Base-by-base conservation (phyloP, 2,113 vertebrate genomes). In the Cnemophilus loriae region DNA sequence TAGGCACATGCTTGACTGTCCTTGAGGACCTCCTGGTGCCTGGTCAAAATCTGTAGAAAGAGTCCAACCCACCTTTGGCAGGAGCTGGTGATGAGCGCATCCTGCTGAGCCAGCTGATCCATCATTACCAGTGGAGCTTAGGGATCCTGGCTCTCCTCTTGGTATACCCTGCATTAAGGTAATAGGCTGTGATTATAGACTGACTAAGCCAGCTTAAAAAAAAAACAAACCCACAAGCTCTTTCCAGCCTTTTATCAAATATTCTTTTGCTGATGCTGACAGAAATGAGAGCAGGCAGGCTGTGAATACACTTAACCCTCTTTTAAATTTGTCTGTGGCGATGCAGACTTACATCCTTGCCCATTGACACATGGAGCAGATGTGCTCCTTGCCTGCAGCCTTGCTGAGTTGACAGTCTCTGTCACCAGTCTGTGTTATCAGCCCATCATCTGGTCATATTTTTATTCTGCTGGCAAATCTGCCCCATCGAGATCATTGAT, bases 31-130 rank as follows among this genome's bases (percentile, higher is more conserved):
- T 93, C 35, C 37, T 3, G 6, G 28, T 59, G 67, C 52, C 28
- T 20, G 60, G 13, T 28, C 70, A 57, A 30, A 28, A 53, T 49
- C 32, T 73, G 11, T 26, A 41, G 69, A 9, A 57, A 35, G 59
- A 63, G 60, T n/a, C 53, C 35, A 23, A 3, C 32, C 9, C 41
- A 6, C n/a, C 11, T 7, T 23, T 65, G 50, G 64, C 42, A 59
- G 75, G 33, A 53, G 20, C 17, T 59, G 76, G 39, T 53, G 68
- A 14, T 0, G 0, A 24, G 35, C 49, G 9, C 0, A 1, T 84
- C 33, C 35, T 50, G 41, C 44, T 8, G 68, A 86, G 59, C 39
- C 46, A 42, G 63, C 83, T 49, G 75, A 21, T 77, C 77, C 42
- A 12, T 32, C 13, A 9, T 39, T 67, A 14, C 53, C 3, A 2